Conservation (phyloP, 1,140 invertebrate species). For the Drosophila bifasciata region DNA sequence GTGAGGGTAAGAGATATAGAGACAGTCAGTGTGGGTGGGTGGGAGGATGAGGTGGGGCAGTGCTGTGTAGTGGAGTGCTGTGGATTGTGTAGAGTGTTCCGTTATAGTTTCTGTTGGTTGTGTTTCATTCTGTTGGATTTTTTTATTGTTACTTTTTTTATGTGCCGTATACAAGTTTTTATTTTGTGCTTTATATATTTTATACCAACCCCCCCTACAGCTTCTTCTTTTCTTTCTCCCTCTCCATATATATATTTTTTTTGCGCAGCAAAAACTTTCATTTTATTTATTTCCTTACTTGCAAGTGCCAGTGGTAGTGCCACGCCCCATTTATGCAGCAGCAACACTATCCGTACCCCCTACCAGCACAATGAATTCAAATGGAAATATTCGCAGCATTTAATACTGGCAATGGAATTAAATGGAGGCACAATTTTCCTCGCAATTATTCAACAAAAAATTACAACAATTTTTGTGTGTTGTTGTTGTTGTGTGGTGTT, state of each 20-base stretch:
- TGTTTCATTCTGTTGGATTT: constrained; percentile 35
- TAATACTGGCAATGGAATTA: constrained; percentile 42
- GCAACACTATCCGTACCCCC: too few relatives aligned
- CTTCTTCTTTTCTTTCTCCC: not conserved
- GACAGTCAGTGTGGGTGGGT: too few relatives aligned
- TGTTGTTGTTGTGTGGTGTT: too few relatives aligned
- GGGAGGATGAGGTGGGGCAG: too few relatives aligned
- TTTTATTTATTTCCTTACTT: constrained; percentile 46
- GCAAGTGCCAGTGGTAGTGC: constrained; percentile 37
- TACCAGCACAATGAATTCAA: not conserved
- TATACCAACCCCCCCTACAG: not conserved
- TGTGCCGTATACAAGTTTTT: constrained; percentile 38
- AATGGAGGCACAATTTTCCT: constrained; percentile 14
- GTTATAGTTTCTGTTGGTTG: constrained; percentile 39
- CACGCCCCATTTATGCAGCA: constrained; percentile 30
- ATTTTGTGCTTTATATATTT: constrained; percentile 26
- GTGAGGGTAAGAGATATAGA: too few relatives aligned
- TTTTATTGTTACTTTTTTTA: constrained; percentile 48
- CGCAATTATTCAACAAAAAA: constrained; percentile 28
- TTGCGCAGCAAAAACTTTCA: constrained; percentile 27
- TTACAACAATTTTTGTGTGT: constrained; percentile 24
- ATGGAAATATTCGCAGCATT: constrained; percentile 39
- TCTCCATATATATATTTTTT: not conserved
- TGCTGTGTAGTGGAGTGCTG: too few relatives aligned
- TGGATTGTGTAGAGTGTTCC: constrained; percentile 14